phyloP scores from a whole-genome alignment of 2,797 vertebrate species.

The Lateolabrax maculatus region DNA sequence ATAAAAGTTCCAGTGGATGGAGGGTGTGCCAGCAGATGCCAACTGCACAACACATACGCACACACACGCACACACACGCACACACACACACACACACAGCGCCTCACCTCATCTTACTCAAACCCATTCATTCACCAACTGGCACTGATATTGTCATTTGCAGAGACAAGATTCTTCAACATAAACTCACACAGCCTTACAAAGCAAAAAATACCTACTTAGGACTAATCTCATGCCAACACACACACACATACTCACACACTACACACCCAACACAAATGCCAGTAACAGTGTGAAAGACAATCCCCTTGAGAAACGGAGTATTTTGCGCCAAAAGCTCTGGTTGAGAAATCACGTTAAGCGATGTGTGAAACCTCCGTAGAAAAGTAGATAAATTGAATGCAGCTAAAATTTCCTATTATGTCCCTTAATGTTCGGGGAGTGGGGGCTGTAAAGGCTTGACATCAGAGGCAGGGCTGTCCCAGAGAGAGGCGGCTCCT shows the following conservation, averaged over 20 bases:
- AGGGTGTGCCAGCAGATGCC: slow-evolving; percentile 53
- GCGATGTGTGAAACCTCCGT: slow-evolving; percentile 83
- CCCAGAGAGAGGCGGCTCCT: slow-evolving; percentile 63
- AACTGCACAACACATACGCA: slow-evolving; percentile 21
- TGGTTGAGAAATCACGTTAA: slow-evolving; percentile 80
- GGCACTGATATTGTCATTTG: slow-evolving; percentile 47
- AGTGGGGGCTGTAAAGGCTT: slow-evolving; percentile 43
- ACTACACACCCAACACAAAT: slow-evolving; percentile 31
- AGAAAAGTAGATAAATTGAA: slow-evolving; percentile 80
- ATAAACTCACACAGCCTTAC: slow-evolving; percentile 24
- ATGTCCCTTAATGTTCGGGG: slow-evolving; percentile 68
- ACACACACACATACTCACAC: slow-evolving; percentile 21
- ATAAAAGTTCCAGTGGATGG: slow-evolving; percentile 36
- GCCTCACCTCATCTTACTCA: slow-evolving; percentile 20
- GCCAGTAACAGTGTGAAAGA: slow-evolving; percentile 69
- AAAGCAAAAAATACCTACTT: slow-evolving; percentile 47
- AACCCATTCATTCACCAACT: slow-evolving; percentile 46
- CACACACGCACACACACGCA: slow-evolving; percentile 23
- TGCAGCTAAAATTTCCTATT: slow-evolving; percentile 86
- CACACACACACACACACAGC: slow-evolving; percentile 21
- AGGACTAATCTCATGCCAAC: slow-evolving; percentile 18
- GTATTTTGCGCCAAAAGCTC: slow-evolving; percentile 67
- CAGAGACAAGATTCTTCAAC: slow-evolving; percentile 29
- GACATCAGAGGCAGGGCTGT: slow-evolving; percentile 73
- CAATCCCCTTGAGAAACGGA: slow-evolving; percentile 82